Percentiles rank a stretch among this genome's conserved stretches.
phyloP scores from a whole-genome alignment of 2,888 invertebrate species.

The Cryptus armator region DNA sequence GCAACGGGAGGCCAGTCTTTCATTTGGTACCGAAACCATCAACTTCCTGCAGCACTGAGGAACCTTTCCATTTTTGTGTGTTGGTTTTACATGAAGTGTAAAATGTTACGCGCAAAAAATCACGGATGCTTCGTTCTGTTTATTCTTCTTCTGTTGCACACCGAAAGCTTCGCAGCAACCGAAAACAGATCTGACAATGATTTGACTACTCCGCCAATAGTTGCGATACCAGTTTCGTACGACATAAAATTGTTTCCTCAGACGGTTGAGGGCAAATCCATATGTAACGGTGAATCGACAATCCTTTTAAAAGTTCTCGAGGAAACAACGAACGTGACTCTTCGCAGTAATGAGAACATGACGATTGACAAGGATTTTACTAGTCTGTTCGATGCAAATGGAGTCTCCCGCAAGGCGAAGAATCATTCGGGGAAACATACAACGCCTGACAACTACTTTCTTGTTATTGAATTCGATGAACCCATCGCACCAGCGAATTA shows the following conservation, averaged over 20 bases:
- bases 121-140: slow-evolving; percentile 44
- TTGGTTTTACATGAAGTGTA: slow-evolving; percentile 2
- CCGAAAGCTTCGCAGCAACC: slow-evolving; percentile 18
- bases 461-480: slow-evolving; percentile 51
- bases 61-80: neutral
- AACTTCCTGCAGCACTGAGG: no score
- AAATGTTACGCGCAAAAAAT: slow-evolving; percentile 30
- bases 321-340: slow-evolving; percentile 82
- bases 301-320: slow-evolving; percentile 67
- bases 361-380: slow-evolving; percentile 75
- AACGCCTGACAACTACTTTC: slow-evolving; percentile 71
- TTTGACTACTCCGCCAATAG: slow-evolving; percentile 84
- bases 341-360: slow-evolving; percentile 83
- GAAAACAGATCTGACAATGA: slow-evolving; percentile 25
- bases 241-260: slow-evolving; percentile 86
- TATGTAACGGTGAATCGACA: slow-evolving; percentile 67
- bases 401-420: no score
- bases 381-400: no score
- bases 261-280: slow-evolving; percentile 82
- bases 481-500: slow-evolving; percentile 84
- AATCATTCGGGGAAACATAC: no score
- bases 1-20: no score
- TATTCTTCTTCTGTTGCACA: slow-evolving; percentile 42
- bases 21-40: no score
- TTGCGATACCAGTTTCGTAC: slow-evolving; percentile 86